Evolutionary conservation across 2,113 vertebrate genomes (phyloP), one percentile per base, ranked within the genome.

Genomic region (Strix aluco): DNA sequence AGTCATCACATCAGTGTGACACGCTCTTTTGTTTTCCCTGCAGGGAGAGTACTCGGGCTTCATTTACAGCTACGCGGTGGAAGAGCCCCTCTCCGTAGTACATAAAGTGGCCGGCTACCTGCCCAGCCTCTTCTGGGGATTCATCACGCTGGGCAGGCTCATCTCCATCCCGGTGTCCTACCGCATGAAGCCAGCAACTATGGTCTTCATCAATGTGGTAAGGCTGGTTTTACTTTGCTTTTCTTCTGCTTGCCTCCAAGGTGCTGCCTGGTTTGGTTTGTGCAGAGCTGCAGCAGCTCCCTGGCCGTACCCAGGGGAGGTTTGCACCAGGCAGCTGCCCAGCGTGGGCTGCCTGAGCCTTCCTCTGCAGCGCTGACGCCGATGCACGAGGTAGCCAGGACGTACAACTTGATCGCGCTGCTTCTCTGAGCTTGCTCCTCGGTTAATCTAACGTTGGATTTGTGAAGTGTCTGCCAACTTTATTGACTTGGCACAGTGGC

Each of bases 31-130:
- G 97, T 32, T 88, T 72, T 88, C 46, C 92, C 94, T 32, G 65
- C 98, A 99, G 99, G 99, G 99, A 13, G 98, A 98, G 4, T 99
- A 99, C 54, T 98, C 99, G 0, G 99, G 99, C 30, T 99, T 99
- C 3, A 86, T 99, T 73, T 99, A 99, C 97, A 99, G 98, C 95
- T 99, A 99, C 1, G 99, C 99, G 0, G 98, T 99, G 92, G 95
- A 98, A 40, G 98, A 99, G 57, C 99, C 99, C 0, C 96, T 98
- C 79, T 96, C 93, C 1, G 95, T 99, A 13, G 96, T 97, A 38
- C 98, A 99, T 72, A 99, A 98, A 54, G 96, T 96, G 70, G 99
- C 99, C 0, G 99, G 99, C 4, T 99, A 98, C 97, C 98, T 99
- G 94, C 98, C 98, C 90, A 99, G 99, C 91, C 98, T 99, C 75